A percentile compares a stretch with the other conserved stretches of the same genome.
Conservation (phyloP, 2,888 invertebrate genomes). For the Ommatoiulus sabulosus region DNA sequence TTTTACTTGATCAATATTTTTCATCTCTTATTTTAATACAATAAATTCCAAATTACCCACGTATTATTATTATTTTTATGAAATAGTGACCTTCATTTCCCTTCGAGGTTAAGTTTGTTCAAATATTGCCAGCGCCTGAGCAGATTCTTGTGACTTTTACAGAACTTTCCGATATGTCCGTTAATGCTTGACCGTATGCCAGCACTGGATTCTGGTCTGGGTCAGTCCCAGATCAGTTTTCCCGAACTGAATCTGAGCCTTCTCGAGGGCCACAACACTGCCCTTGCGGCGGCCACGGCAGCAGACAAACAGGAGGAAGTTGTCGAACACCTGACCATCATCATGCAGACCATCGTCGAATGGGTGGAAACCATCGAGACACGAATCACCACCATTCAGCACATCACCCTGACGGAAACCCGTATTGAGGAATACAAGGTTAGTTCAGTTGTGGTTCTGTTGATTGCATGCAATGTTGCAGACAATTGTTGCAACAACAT, state of each 20-base stretch:
- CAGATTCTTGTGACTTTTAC: not conserved
- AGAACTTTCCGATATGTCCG: slow-evolving; percentile 25
- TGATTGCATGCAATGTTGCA: not conserved
- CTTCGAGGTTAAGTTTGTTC: too few relatives aligned
- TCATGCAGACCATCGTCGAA: slow-evolving; percentile 83
- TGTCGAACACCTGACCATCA: slow-evolving; percentile 67
- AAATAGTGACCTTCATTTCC: too few relatives aligned
- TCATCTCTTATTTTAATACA: too few relatives aligned
- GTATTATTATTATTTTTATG: too few relatives aligned
- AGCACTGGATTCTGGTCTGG: not conserved
- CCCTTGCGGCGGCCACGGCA: not conserved
- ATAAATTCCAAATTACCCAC: too few relatives aligned
- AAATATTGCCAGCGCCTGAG: not conserved
- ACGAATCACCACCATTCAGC: slow-evolving; percentile 72
- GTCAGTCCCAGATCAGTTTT: not conserved
- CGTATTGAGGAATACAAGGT: slow-evolving; percentile 57
- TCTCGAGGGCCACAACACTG: slow-evolving; percentile 28
- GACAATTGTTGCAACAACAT: not conserved
- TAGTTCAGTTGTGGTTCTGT: not conserved
- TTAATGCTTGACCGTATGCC: not conserved
- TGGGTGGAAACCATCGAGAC: slow-evolving; percentile 89
- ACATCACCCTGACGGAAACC: slow-evolving; percentile 64
- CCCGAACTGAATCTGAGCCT: not conserved
- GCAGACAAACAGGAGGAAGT: slow-evolving; percentile 14
- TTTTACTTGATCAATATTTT: too few relatives aligned